Base-by-base conservation (phyloP, 2,797 vertebrate species). In the Pangasius djambal region DNA sequence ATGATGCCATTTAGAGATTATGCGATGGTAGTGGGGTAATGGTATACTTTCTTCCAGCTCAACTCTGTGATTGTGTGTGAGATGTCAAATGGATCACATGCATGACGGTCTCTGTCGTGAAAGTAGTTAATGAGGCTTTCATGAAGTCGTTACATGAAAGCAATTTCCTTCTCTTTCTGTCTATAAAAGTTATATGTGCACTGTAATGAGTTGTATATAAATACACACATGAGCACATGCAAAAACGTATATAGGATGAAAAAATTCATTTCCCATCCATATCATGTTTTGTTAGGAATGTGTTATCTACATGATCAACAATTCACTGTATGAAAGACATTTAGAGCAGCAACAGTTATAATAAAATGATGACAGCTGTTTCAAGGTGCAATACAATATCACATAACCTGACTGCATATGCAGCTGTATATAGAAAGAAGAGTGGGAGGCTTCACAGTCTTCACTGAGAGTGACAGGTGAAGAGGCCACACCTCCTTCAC, bases 1-100 rank as follows among this genome's bases (percentile, higher is more conserved):
- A 88, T 77, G 79, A 89, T 72, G 44, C 82, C 61, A 86, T 91
- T 87, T 88, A 69, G 69, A 91, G 63, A 34, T 40, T 34, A 1
- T 10, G 65, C 83, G 82, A 86, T 52, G 72, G 31, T 59, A 25
- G 63, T 57, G 48, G 55, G 63, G 44, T 88, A 87, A 89, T 50
- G 28, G 63, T 75, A 88, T 86, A 75, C 83, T 78, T 12, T 55
- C 31, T 63, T 65, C 57, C 78, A 55, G 52, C 25, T 22, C 28
- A 34, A 50, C 22, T 87, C 6, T 78, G 63, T 52, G 28, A 63
- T 44, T 63, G 40, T 48, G 40, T 72, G 31, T 25, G 52, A 22
- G 31, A 81, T 18, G 78, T 88, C 67, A 74, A 31, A 74, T 18
- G 10, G 79, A 72, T 83, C 52, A 70, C 78, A 37, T 59, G 37